Base-by-base conservation (phyloP, 1,140 invertebrate genomes). In the Pantala flavescens region DNA sequence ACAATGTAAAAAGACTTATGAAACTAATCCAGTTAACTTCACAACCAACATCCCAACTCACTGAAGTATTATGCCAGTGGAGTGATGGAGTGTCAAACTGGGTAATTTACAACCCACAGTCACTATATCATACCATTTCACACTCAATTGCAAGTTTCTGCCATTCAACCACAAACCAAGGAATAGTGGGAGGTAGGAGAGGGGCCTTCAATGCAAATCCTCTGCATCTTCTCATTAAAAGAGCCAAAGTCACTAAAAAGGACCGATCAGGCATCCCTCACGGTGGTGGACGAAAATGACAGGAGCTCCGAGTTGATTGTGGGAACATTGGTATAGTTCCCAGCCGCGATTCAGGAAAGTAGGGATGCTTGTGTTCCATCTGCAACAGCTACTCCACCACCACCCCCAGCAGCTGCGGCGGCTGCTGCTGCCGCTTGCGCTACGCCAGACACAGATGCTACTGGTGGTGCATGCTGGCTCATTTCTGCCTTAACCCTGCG, bases 401-500 rank as follows among this genome's bases (percentile, higher is more conserved):
- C 23, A 72, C 28, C 28, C 23, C 28, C 23, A 72, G 71, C 71
- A 24, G 72, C 72, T 16, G 24, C 24, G 78, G 78, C 16, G 63
- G 79, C 78, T 77, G 80, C 43, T 77, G 80, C 36, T 81, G 79
- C 71, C 77, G 80, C 24, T 12, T 63, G 49, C 78, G 79, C 78
- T 81, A 79, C 75, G 80, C 74, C 76, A 75, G 80, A 80, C 85
- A 74, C 84, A 75, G 73, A 82, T 77, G 77, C 81, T 3, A 82
- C 78, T 73, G 74, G 28, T 73, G 72, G n/a, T 72, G 71, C 23
- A 55, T 42, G 70, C 74, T 75, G n/a, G 55, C 36, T 76, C 7
- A 85, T 85, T 79, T 90, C 88, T 79, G 90, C 89, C 76, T 90
- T 89, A 3, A 88, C 85, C 24, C 90, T 85, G 79, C 90, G 89